Percentiles rank a stretch among this genome's conserved stretches.
These are phyloP conservation scores for Typhlomys cinereus DNA, from an alignment of 2,113 vertebrate species.

Conservation along the genomic window DNA sequence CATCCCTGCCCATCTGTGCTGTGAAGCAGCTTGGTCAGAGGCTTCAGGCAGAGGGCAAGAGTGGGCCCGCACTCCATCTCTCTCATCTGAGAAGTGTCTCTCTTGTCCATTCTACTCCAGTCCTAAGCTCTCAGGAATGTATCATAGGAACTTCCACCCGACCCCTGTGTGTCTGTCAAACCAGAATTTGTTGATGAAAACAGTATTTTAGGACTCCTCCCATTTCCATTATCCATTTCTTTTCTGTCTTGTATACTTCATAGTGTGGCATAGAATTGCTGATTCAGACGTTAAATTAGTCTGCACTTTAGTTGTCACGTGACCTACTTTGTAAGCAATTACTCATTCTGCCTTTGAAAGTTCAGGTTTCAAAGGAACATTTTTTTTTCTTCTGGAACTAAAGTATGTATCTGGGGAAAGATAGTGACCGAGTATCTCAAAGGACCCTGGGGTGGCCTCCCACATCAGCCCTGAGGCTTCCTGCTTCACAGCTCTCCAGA, in stretches of 20 bases:
- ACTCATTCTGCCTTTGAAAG: conserved; percentile 59
- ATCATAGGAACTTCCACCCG: neutral
- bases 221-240: conserved; percentile 59
- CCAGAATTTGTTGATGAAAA: conserved; percentile 64
- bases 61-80: neutral
- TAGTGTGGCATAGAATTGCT: conserved; percentile 51
- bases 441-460: neutral
- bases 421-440: neutral
- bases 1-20: neutral
- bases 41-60: neutral
- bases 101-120: neutral
- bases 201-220: conserved; percentile 68
- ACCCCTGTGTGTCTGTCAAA: neutral
- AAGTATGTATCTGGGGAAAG: neutral
- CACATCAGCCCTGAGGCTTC: neutral
- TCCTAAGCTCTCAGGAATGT: neutral
- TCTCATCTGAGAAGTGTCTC: neutral
- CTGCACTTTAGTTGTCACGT: conserved; percentile 57
- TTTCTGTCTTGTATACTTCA: conserved; percentile 72
- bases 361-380: conserved; percentile 44
- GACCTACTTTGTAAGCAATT: conserved; percentile 72
- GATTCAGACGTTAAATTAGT: conserved; percentile 72
- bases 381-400: neutral
- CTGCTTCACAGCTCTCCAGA: neutral
- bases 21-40: neutral